These are phyloP conservation scores for Stenichneumon culpator DNA, from an alignment of 2,888 invertebrate genomes.

Conservation along the genomic window DNA sequence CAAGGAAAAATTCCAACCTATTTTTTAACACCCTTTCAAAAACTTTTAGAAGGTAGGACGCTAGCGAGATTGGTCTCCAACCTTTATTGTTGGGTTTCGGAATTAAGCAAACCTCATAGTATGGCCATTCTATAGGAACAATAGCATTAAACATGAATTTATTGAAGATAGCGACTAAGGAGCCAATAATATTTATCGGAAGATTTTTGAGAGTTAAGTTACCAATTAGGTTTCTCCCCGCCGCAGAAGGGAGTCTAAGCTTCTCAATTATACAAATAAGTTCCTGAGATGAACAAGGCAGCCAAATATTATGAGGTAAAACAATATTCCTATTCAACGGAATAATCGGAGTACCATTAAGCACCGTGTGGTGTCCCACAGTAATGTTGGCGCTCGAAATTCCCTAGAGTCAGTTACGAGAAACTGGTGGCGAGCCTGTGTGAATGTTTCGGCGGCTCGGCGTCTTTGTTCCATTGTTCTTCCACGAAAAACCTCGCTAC, in stretches of 20 bases:
- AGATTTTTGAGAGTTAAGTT: not conserved
- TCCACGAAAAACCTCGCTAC: too few species aligned
- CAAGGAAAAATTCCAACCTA: not conserved
- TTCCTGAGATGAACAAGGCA: not conserved
- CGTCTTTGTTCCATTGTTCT: too few species aligned
- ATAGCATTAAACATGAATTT: not conserved
- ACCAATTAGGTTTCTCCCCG: not conserved
- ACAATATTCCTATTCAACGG: not conserved
- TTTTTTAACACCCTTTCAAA: slow-evolving; percentile 6
- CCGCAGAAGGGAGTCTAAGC: not conserved
- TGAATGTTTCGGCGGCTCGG: too few species aligned
- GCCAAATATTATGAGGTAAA: not conserved
- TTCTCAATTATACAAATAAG: not conserved
- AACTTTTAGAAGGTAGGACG: not conserved
- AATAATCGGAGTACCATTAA: not conserved
- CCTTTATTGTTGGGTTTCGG: not conserved
- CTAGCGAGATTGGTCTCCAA: not conserved
- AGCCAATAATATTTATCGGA: not conserved
- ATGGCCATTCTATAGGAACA: not conserved
- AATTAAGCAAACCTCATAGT: not conserved
- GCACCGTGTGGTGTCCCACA: too few species aligned
- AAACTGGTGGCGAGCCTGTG: too few species aligned
- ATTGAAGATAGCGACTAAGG: not conserved
- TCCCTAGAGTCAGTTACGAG: too few species aligned
- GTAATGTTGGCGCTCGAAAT: too few species aligned